Evolutionary conservation across 1,140 invertebrate species (phyloP).

Genomic region (Sesamia nonagrioides): DNA sequence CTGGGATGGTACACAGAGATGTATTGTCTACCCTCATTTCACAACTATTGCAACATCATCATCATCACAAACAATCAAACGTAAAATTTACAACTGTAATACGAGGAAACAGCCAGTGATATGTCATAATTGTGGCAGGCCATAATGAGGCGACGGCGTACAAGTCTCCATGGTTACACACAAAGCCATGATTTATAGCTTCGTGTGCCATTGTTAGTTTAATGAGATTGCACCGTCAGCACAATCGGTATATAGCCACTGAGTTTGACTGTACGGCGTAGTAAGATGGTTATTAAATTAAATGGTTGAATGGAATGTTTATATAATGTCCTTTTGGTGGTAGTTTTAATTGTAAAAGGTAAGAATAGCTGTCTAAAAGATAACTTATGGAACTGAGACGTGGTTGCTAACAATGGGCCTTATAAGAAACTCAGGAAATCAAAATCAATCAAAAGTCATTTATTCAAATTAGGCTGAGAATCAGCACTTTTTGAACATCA

Average conservation of each 20-base stretch:
- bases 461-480: too few species aligned
- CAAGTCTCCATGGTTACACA: constrained; percentile 61
- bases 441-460: too few species aligned
- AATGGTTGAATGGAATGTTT: background rate
- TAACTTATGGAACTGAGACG: too few species aligned
- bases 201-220: constrained; percentile 72
- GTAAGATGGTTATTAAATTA: background rate
- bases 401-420: too few species aligned
- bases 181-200: constrained; percentile 73
- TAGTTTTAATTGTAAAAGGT: background rate
- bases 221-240: constrained; percentile 74
- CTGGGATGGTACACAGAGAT: background rate
- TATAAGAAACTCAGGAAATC: too few species aligned
- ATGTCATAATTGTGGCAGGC: constrained; percentile 57
- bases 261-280: background rate
- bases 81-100: background rate
- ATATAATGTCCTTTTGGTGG: background rate
- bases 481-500: too few species aligned
- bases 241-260: constrained; percentile 35
- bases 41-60: background rate
- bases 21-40: background rate
- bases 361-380: too few species aligned
- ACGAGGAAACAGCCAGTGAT: constrained; percentile 32
- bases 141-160: constrained; percentile 61
- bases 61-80: constrained; percentile 43